phyloP scores from a whole-genome alignment of 2,797 vertebrate species.

The Coilia nasus region DNA sequence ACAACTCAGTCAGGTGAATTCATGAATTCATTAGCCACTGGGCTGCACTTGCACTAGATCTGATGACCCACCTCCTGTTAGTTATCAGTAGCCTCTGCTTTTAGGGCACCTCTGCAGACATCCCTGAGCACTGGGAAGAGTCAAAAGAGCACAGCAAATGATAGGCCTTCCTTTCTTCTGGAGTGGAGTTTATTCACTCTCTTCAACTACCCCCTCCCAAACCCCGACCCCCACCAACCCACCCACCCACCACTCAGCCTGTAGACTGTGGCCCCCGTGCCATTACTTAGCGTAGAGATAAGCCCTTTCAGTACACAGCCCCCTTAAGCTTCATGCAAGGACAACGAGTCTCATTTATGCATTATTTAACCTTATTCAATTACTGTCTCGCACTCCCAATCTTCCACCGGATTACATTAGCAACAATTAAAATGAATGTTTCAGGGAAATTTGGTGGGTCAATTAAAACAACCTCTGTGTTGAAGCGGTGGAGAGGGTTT shows the following conservation, averaged over 20 bases:
- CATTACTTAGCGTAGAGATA: constrained; percentile 35
- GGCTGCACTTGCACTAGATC: background rate
- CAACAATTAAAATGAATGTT: constrained; percentile 56
- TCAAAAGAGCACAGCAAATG: background rate
- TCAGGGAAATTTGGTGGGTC: constrained; percentile 53
- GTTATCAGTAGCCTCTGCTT: background rate
- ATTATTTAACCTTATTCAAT: constrained; percentile 63
- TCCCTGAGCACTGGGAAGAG: background rate
- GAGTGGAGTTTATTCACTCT: background rate
- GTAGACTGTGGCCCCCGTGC: background rate
- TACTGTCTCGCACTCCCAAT: constrained; percentile 45
- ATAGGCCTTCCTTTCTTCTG: background rate
- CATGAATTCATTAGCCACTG: background rate
- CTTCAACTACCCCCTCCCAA: background rate
- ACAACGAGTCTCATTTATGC: constrained; percentile 55
- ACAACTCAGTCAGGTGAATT: too few species aligned
- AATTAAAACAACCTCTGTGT: constrained; percentile 55
- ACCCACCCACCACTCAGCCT: constrained; percentile 12
- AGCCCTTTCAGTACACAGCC: constrained; percentile 35
- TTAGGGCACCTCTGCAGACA: background rate
- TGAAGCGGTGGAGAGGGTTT: too few species aligned
- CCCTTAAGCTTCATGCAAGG: constrained; percentile 26
- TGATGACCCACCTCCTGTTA: background rate
- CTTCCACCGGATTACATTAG: constrained; percentile 47
- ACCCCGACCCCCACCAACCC: background rate